Evolutionary conservation across 2,797 vertebrate species (phyloP), one percentile per base, ranked within the genome.

Genomic region (Distichodus sexfasciatus): DNA sequence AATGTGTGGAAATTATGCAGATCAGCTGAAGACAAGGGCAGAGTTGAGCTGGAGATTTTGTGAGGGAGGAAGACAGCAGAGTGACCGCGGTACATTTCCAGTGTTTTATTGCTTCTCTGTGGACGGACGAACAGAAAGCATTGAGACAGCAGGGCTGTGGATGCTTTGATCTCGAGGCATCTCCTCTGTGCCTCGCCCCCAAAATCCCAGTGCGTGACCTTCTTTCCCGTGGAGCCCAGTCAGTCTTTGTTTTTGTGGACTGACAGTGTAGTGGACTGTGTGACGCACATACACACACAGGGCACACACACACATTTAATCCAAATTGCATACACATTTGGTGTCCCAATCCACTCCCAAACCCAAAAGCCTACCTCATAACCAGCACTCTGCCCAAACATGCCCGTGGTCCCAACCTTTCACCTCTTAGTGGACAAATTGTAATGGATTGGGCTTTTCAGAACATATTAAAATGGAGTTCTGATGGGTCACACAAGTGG

Each of bases 1-100:
- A 75, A 40, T 55, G 54, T 76, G 72, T 82, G 84, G 84, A 85
- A 85, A 78, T 75, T 81, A 77, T 85, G 84, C 74, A 83, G 79
- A 85, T 83, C 57, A 71, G 64, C 43, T 41, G 47, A 75, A 66
- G 65, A 84, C 83, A 84, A 84, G 77, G 68, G 55, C 67, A 70
- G 75, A 76, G 79, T 83, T 81, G 72, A 82, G 67, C 40, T 31
- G 76, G 76, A 82, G 85, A 82, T 70, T n/a, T 83, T 74, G 79
- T 81, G 43, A 60, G 59, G 72, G 81, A 74, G 72, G 82, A 83
- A 86, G 81, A 78, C 79, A 59, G 68, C 71, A 65, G 72, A 77
- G 29, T 53, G 53, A 72, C 64, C 66, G 36, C 70, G 24, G 57
- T 50, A 72, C 62, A 63, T 76, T 53, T 67, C 67, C 69, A 48